These are phyloP conservation scores for Ornithoptera priamus DNA, from an alignment of 2,888 invertebrate species.

Conservation along the genomic window DNA sequence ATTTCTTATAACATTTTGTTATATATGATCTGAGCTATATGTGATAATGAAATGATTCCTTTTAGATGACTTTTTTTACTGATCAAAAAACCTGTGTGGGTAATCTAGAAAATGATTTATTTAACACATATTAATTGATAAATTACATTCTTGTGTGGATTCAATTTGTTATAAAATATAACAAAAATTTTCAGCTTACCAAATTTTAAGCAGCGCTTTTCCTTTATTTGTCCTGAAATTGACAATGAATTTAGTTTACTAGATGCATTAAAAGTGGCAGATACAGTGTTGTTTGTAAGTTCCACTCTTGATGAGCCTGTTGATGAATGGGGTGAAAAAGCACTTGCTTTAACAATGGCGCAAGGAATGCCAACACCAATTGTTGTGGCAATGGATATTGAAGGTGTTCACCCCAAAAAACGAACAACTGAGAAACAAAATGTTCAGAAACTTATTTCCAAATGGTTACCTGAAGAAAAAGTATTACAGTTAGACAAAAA, in stretches of 20 bases:
- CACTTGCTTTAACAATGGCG: constrained; percentile 88
- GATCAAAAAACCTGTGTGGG: no score
- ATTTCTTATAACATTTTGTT: no score
- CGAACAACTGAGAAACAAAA: constrained; percentile 83
- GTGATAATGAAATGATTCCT: no score
- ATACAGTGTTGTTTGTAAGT: constrained; percentile 89
- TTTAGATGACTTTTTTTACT: no score
- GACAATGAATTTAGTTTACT: constrained; percentile 87
- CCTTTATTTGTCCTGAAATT: constrained; percentile 86
- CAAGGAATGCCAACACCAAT: constrained; percentile 90
- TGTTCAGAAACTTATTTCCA: constrained; percentile 83
- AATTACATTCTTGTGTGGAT: neutral
- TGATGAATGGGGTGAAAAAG: constrained; percentile 89
- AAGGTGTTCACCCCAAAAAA: constrained; percentile 86
- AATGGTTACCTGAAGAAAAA: constrained; percentile 91
- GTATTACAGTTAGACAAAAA: constrained; percentile 87
- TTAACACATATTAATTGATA: no score
- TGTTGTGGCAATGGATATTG: constrained; percentile 86
- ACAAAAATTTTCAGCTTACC: constrained; percentile 79
- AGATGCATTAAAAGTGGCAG: constrained; percentile 92
- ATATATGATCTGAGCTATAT: no score
- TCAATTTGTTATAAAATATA: neutral
- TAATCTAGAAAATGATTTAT: no score
- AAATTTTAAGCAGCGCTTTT: constrained; percentile 93
- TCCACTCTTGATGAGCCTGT: constrained; percentile 86